Evolutionary conservation across 2,888 invertebrate species (phyloP).

Genomic region (Galeopsomyia nigrocyanea): DNA sequence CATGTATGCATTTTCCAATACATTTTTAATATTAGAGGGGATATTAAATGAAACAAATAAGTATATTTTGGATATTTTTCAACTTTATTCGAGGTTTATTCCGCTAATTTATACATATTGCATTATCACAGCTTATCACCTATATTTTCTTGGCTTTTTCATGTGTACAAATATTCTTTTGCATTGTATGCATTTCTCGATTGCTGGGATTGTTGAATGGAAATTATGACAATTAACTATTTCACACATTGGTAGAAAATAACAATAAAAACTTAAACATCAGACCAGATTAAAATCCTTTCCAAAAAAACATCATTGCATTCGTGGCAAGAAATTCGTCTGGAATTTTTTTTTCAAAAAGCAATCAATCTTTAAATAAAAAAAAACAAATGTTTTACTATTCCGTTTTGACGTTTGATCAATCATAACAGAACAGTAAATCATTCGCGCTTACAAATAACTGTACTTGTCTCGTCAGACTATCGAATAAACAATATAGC

Average conservation of each 20-base stretch:
- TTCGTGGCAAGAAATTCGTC: constrained; percentile 29
- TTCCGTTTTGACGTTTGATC: constrained; percentile 2
- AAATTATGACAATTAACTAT: constrained; percentile 18
- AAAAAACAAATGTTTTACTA: constrained; percentile 11
- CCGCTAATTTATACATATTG: constrained; percentile 56
- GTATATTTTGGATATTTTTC: constrained; percentile 23
- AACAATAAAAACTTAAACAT: constrained; percentile 27
- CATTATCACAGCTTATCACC: constrained; percentile 65
- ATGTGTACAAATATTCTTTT: constrained; percentile 41
- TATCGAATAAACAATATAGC: constrained; percentile 14
- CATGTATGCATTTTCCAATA: neutral
- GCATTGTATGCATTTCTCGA: constrained; percentile 38
- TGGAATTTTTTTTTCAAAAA: constrained; percentile 26
- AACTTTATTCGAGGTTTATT: constrained; percentile 55
- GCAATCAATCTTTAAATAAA: neutral
- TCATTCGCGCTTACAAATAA: constrained; percentile 9
- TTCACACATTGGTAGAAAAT: constrained; percentile 27
- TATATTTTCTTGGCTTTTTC: constrained; percentile 52
- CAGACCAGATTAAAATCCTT: constrained; percentile 25
- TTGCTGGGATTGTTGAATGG: constrained; percentile 20
- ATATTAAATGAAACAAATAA: neutral
- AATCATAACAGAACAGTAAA: constrained; percentile 14
- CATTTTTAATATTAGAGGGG: neutral
- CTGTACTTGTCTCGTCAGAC: constrained; percentile 12
- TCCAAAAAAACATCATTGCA: constrained; percentile 12